Percentiles rank a stretch among this genome's conserved stretches.
Evolutionary conservation across 2,888 invertebrate species (phyloP).

Genomic region (Dasysyrphus tricinctus): DNA sequence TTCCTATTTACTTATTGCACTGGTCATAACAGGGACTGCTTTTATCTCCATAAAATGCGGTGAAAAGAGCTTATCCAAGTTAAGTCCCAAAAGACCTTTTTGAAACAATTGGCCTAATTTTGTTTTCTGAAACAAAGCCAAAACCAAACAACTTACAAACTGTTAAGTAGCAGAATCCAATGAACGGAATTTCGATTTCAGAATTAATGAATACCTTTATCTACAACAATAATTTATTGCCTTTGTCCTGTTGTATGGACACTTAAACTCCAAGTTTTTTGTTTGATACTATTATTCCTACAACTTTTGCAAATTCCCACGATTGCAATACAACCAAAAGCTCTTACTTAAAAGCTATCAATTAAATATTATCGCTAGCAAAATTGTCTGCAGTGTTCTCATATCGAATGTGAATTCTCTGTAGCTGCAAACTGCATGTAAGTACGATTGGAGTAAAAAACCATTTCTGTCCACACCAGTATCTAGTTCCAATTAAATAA

Average conservation of each 20-base stretch:
- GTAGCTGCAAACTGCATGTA: neutral
- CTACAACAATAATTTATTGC: neutral
- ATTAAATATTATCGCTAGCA: constrained; percentile 13
- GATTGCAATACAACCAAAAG: neutral
- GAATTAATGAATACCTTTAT: constrained; percentile 11
- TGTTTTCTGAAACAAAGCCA: neutral
- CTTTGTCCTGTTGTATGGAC: neutral
- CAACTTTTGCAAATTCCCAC: neutral
- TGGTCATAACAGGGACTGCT: too few relatives aligned
- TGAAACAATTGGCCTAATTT: neutral
- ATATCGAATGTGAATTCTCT: neutral
- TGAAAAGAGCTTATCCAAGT: too few relatives aligned
- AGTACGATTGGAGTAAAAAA: neutral
- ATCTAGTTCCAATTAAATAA: constrained; percentile 68
- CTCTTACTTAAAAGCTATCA: constrained; percentile 12
- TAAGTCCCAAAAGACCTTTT: too few relatives aligned
- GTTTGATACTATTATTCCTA: neutral
- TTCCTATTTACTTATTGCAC: too few relatives aligned
- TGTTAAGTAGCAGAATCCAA: neutral
- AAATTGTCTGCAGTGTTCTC: neutral
- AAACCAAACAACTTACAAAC: neutral
- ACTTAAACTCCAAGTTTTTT: neutral
- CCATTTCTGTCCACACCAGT: constrained; percentile 33
- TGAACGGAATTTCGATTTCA: neutral
- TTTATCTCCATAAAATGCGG: too few relatives aligned